Evolutionary conservation across 2,797 vertebrate genomes (phyloP).

Genomic region (Cryptoprocta ferox): DNA sequence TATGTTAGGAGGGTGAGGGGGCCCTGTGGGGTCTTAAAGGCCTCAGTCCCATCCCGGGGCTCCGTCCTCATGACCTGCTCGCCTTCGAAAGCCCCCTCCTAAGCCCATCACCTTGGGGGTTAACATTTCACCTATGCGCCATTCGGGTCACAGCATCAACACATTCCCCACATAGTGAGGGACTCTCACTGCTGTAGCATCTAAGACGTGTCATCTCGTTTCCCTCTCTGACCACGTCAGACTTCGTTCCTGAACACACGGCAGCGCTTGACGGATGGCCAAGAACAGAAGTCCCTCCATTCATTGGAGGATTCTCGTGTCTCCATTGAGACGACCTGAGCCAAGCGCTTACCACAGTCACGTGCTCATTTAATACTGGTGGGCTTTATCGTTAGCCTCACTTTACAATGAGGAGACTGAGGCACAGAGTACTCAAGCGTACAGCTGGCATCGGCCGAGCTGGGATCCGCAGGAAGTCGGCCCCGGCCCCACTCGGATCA

Average conservation of each 20-base stretch:
- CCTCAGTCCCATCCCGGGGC: not conserved
- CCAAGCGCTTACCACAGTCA: not conserved
- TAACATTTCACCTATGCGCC: not conserved
- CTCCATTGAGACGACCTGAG: not conserved
- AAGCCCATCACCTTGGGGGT: not conserved
- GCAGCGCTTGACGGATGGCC: not conserved
- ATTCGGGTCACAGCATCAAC: not conserved
- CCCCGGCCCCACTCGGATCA: not conserved
- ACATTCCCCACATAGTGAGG: not conserved
- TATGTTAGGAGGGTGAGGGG: not conserved
- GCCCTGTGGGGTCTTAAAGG: not conserved
- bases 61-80: not conserved
- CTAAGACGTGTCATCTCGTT: not conserved
- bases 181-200: rapidly evolving
- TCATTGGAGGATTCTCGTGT: not conserved
- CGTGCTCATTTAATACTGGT: not conserved
- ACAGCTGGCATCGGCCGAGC: not conserved
- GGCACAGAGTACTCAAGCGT: not conserved
- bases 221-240: not conserved
- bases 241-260: not conserved
- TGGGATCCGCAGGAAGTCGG: not conserved
- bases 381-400: not conserved
- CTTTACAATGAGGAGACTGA: not conserved
- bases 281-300: not conserved
- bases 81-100: not conserved